Evolutionary conservation across 1,140 invertebrate species (phyloP), one percentile per base, ranked within the genome.

Genomic region (Leguminivora glycinivorella): DNA sequence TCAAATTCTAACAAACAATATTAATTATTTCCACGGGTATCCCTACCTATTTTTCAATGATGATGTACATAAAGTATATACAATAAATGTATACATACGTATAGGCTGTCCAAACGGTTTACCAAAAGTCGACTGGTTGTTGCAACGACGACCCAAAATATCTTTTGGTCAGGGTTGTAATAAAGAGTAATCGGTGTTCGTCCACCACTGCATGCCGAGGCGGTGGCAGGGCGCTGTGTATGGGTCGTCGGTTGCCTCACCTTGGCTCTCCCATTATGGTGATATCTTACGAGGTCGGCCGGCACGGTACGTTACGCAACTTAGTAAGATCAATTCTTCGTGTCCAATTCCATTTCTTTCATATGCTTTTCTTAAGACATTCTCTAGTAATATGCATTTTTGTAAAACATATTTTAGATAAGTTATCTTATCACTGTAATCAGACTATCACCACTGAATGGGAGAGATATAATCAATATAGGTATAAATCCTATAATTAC

Each of bases 231-330:
- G 47, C 71, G 68, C 63, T 69, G 67, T 72, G 73, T 78, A 80
- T 81, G 74, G 77, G 68, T 73, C 76, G 75, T 79, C 82, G 81
- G 73, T 83, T 77, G 80, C 76, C 79, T 85, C 77, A 84, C 85
- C 85, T 89, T 83, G 83, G 70, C 70, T 79, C 76, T 66, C 88
- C 88, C 78, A 87, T 84, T 87, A 86, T 79, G 87, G 85, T 70
- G 73, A 83, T 88, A 83, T 83, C 78, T 75, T 77, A 76, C 87
- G 85, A 88, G 88, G 87, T 81, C 87, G 75, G 25, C n/a, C 73
- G 67, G 72, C 68, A 68, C 29, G 77, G 72, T 67, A 68, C 26
- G 75, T 89, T 90, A 79, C 83, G 73, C 80, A 88, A 90, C 78
- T 70, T 17, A 17, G 58, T 29, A 17, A 63, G 25, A 26, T 52